These are phyloP conservation scores for Gymnarchus niloticus DNA, from an alignment of 2,113 vertebrate genomes.

Conservation along the genomic window DNA sequence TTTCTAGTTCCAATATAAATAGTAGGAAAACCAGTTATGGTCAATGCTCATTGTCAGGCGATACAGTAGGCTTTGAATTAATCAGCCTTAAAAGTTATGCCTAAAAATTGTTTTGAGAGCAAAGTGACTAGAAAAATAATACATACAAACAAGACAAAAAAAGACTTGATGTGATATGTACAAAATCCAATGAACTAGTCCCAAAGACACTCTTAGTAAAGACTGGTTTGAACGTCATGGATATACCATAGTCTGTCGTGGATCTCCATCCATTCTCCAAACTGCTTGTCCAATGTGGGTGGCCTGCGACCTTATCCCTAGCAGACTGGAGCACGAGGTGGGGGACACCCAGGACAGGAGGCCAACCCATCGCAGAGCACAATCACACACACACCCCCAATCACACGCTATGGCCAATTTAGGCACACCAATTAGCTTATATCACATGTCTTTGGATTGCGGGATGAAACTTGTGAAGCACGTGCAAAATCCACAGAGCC, in stretches of 20 bases:
- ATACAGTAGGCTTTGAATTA: not conserved
- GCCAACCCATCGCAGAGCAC: too few relatives aligned
- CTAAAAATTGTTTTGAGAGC: constrained; percentile 6
- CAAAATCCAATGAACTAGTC: constrained; percentile 46
- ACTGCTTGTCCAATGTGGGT: too few relatives aligned
- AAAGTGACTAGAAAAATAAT: constrained; percentile 24
- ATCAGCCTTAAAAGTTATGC: not conserved
- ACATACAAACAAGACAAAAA: constrained; percentile 36
- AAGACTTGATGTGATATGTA: constrained; percentile 33
- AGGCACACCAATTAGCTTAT: too few relatives aligned
- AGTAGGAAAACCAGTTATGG: not conserved
- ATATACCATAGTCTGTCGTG: constrained; percentile 36
- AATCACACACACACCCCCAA: too few relatives aligned
- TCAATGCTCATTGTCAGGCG: not conserved
- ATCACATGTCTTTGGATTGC: too few relatives aligned
- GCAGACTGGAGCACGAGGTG: too few relatives aligned
- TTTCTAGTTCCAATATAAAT: not conserved
- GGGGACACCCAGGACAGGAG: too few relatives aligned
- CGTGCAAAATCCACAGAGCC: constrained; percentile 25
- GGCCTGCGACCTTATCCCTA: too few relatives aligned
- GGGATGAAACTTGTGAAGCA: too few relatives aligned
- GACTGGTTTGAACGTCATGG: constrained; percentile 41
- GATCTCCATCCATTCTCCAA: too few relatives aligned
- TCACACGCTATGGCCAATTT: too few relatives aligned
- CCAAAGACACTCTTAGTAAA: constrained; percentile 43